These are phyloP conservation scores for Nomada lathburiana DNA, from an alignment of 2,888 invertebrate genomes.

Conservation along the genomic window DNA sequence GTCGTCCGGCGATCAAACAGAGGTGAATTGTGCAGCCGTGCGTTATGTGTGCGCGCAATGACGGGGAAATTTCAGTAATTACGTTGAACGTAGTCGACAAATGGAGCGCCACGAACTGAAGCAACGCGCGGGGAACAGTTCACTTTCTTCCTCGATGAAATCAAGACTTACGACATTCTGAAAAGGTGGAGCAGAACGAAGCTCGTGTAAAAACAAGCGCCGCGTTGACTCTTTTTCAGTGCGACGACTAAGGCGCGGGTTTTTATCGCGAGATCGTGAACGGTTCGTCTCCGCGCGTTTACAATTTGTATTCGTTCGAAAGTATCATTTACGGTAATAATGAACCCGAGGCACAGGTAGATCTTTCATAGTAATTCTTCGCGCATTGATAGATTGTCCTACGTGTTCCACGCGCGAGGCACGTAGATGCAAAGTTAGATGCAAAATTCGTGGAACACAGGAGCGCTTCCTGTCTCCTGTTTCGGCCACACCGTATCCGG, in stretches of 20 bases:
- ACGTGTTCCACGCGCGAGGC: conserved; percentile 33
- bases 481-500: conserved; percentile 42
- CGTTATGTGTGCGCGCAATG: not conserved
- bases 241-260: not conserved
- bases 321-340: not conserved
- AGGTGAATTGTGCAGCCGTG: not conserved
- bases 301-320: not conserved
- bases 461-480: conserved; percentile 52
- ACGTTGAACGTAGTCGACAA: conserved; percentile 7
- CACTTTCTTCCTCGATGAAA: conserved; percentile 66
- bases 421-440: conserved; percentile 61
- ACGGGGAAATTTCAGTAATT: conserved; percentile 32
- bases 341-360: not conserved
- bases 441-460: conserved; percentile 44
- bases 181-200: conserved; percentile 38
- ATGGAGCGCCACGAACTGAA: conserved; percentile 21
- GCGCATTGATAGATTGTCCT: not conserved
- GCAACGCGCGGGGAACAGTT: conserved; percentile 41
- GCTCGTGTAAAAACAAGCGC: conserved; percentile 39
- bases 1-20: not conserved
- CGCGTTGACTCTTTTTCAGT: not conserved
- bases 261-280: not conserved
- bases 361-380: not conserved
- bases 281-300: not conserved
- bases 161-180: conserved; percentile 62